Percentiles rank a stretch among this genome's conserved stretches.
Evolutionary conservation across 2,113 vertebrate genomes (phyloP).

Genomic region (Anarrhichthys ocellatus): DNA sequence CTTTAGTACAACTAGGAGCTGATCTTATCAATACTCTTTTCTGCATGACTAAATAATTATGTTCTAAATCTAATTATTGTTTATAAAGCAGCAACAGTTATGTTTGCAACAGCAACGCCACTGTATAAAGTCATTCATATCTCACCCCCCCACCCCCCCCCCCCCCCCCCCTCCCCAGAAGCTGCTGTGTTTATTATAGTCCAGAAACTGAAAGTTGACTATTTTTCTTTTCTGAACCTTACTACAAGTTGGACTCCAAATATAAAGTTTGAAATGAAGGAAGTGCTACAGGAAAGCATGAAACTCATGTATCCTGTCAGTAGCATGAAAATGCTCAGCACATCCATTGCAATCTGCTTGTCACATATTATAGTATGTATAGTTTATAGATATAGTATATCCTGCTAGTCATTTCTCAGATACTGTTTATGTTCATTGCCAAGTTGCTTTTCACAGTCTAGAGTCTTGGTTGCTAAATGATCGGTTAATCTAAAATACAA

Average conservation of each 20-base stretch:
- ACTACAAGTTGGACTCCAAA: not conserved
- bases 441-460: not conserved
- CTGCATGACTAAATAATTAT: too few species aligned
- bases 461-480: not conserved
- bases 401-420: not conserved
- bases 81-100: too few species aligned
- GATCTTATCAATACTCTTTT: too few species aligned
- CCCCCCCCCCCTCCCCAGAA: not conserved
- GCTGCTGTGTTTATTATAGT: not conserved
- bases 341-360: not conserved
- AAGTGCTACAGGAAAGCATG: not conserved
- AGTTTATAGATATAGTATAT: not conserved
- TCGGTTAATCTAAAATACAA: not conserved
- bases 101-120: too few species aligned
- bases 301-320: not conserved
- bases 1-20: too few species aligned
- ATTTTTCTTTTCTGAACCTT: not conserved
- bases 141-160: not conserved
- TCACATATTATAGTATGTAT: not conserved
- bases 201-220: not conserved
- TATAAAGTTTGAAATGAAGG: not conserved
- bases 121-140: too few species aligned
- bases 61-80: too few species aligned
- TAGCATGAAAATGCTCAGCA: not conserved
- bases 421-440: not conserved